A percentile compares a stretch with the other conserved stretches of the same genome.
Evolutionary conservation across 2,113 vertebrate genomes (phyloP).

Genomic region (Phaetusa simplex): DNA sequence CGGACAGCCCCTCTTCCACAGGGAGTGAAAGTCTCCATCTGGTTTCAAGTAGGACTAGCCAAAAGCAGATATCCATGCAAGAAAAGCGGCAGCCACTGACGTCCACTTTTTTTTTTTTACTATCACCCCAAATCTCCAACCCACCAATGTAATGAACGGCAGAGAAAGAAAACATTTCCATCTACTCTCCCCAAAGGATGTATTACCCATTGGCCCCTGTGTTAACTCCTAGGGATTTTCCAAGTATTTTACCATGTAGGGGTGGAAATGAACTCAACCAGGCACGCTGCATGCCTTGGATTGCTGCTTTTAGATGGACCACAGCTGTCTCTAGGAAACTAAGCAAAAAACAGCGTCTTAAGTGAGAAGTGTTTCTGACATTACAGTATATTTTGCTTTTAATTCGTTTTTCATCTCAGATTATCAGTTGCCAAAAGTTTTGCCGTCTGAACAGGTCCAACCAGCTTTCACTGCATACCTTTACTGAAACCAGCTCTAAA

Average conservation of each 20-base stretch:
- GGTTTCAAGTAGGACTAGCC: background rate
- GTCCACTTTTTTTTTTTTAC: accelerated
- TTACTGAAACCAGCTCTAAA: background rate
- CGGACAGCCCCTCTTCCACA: background rate
- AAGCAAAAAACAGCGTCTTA: background rate
- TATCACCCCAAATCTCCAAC: background rate
- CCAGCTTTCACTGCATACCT: slow-evolving; percentile 46
- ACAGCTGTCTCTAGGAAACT: slow-evolving; percentile 3
- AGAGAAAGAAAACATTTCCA: background rate
- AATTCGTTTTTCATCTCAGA: background rate
- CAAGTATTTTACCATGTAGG: background rate
- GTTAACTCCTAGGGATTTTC: background rate
- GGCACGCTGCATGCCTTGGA: background rate
- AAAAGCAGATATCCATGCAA: background rate
- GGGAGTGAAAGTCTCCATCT: background rate
- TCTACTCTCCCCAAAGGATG: background rate
- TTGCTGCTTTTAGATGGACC: background rate
- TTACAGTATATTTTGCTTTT: background rate
- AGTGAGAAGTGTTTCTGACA: background rate
- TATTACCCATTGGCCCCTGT: background rate
- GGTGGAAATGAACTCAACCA: background rate
- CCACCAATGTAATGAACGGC: background rate
- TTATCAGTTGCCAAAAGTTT: slow-evolving; percentile 32
- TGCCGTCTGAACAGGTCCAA: slow-evolving; percentile 17
- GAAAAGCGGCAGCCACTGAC: background rate